These are phyloP conservation scores for Sinonovacula constricta DNA, from an alignment of 1,140 invertebrate genomes.

Conservation along the genomic window DNA sequence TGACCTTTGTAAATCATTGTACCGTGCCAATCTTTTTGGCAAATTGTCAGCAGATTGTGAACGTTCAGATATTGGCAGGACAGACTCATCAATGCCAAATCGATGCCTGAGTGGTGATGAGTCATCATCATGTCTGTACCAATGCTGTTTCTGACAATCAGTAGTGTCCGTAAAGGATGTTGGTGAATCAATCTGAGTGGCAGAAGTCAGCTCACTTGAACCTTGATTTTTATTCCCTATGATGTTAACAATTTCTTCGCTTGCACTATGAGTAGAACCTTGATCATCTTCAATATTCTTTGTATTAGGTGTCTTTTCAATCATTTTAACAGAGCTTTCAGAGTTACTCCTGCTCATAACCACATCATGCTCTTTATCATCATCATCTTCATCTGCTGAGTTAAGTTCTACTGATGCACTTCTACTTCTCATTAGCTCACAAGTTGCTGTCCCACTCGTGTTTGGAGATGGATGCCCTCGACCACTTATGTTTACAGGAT, in stretches of 20 bases:
- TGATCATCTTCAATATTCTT: constrained; percentile 25
- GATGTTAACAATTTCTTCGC: constrained; percentile 50
- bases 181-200: too few species aligned
- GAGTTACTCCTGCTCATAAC: constrained; percentile 28
- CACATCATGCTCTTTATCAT: neutral
- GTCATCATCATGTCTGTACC: constrained; percentile 44
- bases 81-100: constrained; percentile 63
- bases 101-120: constrained; percentile 56
- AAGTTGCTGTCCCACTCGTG: neutral
- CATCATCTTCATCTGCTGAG: too few species aligned
- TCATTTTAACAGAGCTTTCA: constrained; percentile 8
- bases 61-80: constrained; percentile 57
- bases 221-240: constrained; percentile 17
- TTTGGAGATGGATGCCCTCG: neutral
- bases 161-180: constrained; percentile 29
- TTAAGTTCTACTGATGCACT: neutral
- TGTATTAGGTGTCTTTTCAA: neutral
- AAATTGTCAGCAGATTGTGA: constrained; percentile 62
- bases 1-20: constrained; percentile 55
- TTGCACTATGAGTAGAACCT: constrained; percentile 28
- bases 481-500: constrained; percentile 34
- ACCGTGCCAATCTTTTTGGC: constrained; percentile 43
- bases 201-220: too few species aligned
- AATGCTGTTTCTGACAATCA: constrained; percentile 20
- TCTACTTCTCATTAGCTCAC: neutral